Percentiles rank a stretch among this genome's conserved stretches.
Conservation (phyloP, 2,797 vertebrate genomes). For the Falco columbarius region DNA sequence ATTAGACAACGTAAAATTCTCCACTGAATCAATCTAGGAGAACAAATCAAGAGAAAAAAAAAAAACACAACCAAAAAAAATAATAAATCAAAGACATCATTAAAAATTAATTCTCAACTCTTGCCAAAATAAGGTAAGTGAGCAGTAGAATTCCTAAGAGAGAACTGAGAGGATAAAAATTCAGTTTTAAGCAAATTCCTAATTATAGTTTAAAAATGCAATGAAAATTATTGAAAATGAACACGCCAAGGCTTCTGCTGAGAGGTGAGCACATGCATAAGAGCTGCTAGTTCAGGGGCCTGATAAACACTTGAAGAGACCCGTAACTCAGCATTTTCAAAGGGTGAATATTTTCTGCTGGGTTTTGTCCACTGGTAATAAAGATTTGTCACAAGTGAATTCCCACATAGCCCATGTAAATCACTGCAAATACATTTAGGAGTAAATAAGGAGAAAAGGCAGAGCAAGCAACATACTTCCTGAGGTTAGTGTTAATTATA, state of each 20-base stretch:
- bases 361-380: neutral
- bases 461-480: neutral
- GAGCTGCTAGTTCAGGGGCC: slow-evolving; percentile 3
- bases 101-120: neutral
- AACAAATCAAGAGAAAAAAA: slow-evolving; percentile 46
- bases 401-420: neutral
- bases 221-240: neutral
- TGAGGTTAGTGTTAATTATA: neutral
- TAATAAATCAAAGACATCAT: neutral
- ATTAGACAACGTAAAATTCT: slow-evolving; percentile 91
- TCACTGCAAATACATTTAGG: neutral
- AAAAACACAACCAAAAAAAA: neutral
- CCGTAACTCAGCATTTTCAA: neutral
- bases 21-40: slow-evolving; percentile 88
- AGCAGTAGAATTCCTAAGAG: slow-evolving; percentile 39
- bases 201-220: neutral
- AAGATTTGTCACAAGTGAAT: neutral
- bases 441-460: slow-evolving; percentile 3
- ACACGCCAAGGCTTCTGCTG: slow-evolving; percentile 1
- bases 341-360: neutral
- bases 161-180: slow-evolving; percentile 23
- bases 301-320: neutral
- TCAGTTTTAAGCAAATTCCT: slow-evolving; percentile 6
- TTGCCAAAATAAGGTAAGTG: slow-evolving; percentile 37
- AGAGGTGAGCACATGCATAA: slow-evolving; percentile 42